Evolutionary conservation across 2,797 vertebrate species (phyloP).

Genomic region (Coregonus ussuriensis): DNA sequence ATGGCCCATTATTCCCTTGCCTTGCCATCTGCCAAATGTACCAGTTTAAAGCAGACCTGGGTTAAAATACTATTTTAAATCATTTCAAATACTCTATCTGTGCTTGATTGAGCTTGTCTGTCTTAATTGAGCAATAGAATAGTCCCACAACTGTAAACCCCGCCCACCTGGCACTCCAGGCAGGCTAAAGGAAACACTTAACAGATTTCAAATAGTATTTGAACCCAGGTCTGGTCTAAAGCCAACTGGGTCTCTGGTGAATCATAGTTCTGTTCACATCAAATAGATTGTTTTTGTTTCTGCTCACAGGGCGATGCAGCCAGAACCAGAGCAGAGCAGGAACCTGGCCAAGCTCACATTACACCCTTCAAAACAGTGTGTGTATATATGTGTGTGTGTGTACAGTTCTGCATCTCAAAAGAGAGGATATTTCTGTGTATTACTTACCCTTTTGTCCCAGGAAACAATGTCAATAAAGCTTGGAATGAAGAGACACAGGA

Average conservation of each 20-base stretch:
- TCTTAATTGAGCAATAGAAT: background rate
- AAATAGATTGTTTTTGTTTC: conserved; percentile 47
- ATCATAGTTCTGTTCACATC: conserved; percentile 33
- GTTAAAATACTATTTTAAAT: background rate
- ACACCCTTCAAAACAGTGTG: conserved; percentile 51
- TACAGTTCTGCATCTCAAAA: background rate
- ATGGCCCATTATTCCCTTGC: background rate
- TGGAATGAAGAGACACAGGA: background rate
- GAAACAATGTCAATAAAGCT: background rate
- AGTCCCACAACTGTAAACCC: background rate
- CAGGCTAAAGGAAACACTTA: background rate
- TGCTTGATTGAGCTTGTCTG: background rate
- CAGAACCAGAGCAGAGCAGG: conserved; percentile 38
- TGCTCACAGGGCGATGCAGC: conserved; percentile 33
- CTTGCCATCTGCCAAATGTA: conserved; percentile 9
- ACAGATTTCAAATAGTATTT: background rate
- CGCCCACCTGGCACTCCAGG: background rate
- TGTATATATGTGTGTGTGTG: background rate
- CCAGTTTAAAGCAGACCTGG: background rate
- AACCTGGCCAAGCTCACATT: conserved; percentile 57
- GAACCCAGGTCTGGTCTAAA: conserved; percentile 6
- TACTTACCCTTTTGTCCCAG: background rate
- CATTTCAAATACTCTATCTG: background rate
- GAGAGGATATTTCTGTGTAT: background rate
- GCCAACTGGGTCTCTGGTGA: conserved; percentile 14